These are phyloP conservation scores for Amiota mariae DNA, from an alignment of 2,888 invertebrate species.

Conservation along the genomic window DNA sequence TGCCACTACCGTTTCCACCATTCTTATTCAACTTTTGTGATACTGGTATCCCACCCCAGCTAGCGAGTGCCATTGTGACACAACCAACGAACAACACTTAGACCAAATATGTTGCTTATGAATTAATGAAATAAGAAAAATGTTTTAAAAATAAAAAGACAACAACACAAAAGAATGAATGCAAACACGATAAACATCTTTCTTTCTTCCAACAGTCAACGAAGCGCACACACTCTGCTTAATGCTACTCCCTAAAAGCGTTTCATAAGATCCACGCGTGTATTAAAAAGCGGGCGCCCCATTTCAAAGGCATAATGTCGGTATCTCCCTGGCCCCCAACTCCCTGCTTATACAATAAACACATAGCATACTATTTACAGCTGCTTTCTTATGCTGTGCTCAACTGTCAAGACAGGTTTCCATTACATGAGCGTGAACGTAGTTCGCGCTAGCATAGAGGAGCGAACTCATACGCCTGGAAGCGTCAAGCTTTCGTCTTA, in stretches of 20 bases:
- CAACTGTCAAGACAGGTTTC: conserved; percentile 47
- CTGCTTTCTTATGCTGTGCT: conserved; percentile 36
- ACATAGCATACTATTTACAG: conserved; percentile 48
- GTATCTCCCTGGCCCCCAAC: background rate
- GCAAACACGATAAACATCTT: conserved; percentile 50
- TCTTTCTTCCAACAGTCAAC: background rate
- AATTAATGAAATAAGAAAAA: conserved; percentile 64
- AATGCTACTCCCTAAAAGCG: background rate
- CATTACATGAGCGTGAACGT: conserved; percentile 30
- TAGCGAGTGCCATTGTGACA: background rate
- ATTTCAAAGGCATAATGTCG: background rate
- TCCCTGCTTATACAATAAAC: background rate
- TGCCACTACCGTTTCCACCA: conserved; percentile 6
- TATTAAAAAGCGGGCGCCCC: conserved; percentile 31
- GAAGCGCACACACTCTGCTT: background rate
- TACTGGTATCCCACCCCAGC: background rate
- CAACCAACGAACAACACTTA: conserved; percentile 48
- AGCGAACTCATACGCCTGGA: conserved; percentile 11
- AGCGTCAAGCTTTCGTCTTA: conserved; percentile 6
- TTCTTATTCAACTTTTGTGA: no score
- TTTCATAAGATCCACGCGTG: background rate
- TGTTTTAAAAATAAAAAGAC: conserved; percentile 42
- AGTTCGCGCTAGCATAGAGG: background rate
- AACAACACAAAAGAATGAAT: conserved; percentile 1
- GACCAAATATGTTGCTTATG: conserved; percentile 62